These are phyloP conservation scores for Andrena praecox DNA, from an alignment of 2,888 invertebrate species.

Conservation along the genomic window DNA sequence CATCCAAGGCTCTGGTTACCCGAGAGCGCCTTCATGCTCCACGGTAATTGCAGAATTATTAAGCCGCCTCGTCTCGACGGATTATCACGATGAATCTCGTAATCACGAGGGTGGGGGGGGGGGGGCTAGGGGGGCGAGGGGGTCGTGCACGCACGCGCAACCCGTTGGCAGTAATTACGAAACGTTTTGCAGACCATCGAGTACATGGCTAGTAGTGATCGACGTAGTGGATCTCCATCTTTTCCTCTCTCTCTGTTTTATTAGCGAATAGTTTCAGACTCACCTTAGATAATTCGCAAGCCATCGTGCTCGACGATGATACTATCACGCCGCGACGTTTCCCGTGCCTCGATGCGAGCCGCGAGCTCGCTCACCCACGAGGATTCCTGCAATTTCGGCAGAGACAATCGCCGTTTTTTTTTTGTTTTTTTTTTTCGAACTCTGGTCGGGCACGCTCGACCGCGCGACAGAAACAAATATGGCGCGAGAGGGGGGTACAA, in stretches of 20 bases:
- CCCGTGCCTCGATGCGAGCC: constrained; percentile 47
- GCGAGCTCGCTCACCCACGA: constrained; percentile 41
- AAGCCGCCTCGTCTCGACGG: constrained; percentile 1
- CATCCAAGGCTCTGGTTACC: not conserved
- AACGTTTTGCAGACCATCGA: constrained; percentile 45
- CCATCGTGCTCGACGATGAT: constrained; percentile 77
- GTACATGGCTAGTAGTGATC: constrained; percentile 16
- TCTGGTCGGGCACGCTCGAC: constrained; percentile 35
- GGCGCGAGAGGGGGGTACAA: not conserved
- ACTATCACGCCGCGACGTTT: constrained; percentile 73
- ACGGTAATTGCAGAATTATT: constrained; percentile 21
- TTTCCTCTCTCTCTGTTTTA: constrained; percentile 5
- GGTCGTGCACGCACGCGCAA: not conserved
- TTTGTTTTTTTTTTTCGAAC: not conserved
- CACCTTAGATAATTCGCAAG: constrained; percentile 74
- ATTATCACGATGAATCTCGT: constrained; percentile 22
- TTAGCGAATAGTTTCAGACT: constrained; percentile 54
- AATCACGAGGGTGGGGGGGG: not conserved
- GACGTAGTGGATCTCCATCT: constrained; percentile 17
- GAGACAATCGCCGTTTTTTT: constrained; percentile 17
- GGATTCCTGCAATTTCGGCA: constrained; percentile 22
- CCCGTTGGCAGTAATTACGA: constrained; percentile 19
- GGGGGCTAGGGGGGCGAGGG: not conserved
- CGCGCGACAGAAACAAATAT: constrained; percentile 2
- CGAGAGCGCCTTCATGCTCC: not conserved